These are phyloP conservation scores for Enteromius mattozi DNA, from an alignment of 2,797 vertebrate species.

Conservation along the genomic window DNA sequence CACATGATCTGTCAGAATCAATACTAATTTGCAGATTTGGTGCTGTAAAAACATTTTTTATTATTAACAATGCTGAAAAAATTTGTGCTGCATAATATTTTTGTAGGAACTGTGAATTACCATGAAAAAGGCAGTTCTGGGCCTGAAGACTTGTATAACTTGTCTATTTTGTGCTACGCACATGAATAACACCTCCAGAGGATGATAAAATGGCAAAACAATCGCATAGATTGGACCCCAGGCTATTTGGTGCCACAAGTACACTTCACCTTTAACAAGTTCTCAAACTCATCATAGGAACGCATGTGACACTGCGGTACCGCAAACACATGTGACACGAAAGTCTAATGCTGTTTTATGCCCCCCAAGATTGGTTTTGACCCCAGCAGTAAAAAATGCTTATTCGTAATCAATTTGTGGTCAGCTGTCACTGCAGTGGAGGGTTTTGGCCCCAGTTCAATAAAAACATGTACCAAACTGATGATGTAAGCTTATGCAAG, in stretches of 20 bases:
- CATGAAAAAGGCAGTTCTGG: neutral
- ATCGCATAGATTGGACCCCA: neutral
- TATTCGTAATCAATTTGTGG: conserved; percentile 67
- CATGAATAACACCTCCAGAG: neutral
- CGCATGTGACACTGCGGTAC: neutral
- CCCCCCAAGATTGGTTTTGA: conserved; percentile 58
- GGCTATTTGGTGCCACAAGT: neutral
- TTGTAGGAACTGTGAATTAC: neutral
- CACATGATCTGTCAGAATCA: neutral
- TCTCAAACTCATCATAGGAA: neutral
- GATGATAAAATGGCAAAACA: neutral
- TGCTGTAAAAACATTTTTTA: neutral
- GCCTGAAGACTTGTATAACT: neutral
- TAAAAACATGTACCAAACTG: conserved; percentile 65
- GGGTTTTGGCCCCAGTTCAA: conserved; percentile 60
- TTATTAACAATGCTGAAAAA: neutral
- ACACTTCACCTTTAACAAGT: conserved; percentile 1
- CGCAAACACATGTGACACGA: conserved; percentile 23
- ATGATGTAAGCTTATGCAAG: conserved; percentile 71
- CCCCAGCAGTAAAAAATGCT: conserved; percentile 68
- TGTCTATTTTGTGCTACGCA: neutral
- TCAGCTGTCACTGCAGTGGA: conserved; percentile 57
- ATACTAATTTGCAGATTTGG: neutral
- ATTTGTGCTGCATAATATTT: neutral
- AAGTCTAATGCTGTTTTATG: conserved; percentile 55